Conservation (phyloP, 2,797 vertebrate species). For the Chaenodraco wilsoni region DNA sequence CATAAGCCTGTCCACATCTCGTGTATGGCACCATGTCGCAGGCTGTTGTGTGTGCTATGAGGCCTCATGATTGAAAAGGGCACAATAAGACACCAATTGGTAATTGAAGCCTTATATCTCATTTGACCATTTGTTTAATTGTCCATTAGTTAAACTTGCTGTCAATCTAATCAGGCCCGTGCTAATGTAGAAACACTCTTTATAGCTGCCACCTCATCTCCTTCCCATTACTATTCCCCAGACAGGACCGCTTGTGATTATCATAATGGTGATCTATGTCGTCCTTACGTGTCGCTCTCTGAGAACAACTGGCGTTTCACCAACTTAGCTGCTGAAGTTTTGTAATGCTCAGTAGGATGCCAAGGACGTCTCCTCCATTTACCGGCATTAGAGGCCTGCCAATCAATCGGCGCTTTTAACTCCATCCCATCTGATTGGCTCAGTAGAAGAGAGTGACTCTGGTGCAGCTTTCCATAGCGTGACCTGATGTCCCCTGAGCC, state of each 20-base stretch:
- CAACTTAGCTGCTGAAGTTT: conserved; percentile 74
- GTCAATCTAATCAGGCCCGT: conserved; percentile 76
- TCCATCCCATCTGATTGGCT: conserved; percentile 59
- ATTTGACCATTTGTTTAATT: conserved; percentile 80
- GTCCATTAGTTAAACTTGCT: conserved; percentile 79
- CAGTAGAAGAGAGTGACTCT: conserved; percentile 13
- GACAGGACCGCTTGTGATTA: conserved; percentile 73
- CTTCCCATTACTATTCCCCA: conserved; percentile 80
- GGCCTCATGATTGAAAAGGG: conserved; percentile 49
- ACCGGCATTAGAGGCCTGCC: conserved; percentile 67
- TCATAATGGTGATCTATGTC: conserved; percentile 82
- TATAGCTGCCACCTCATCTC: conserved; percentile 79
- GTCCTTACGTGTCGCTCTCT: conserved; percentile 76
- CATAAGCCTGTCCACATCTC: conserved; percentile 36
- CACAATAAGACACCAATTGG: conserved; percentile 58
- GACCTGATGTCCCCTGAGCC: conserved; percentile 69
- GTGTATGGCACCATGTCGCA: conserved; percentile 18
- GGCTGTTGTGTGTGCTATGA: conserved; percentile 11
- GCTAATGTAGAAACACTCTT: conserved; percentile 76
- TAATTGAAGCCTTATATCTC: conserved; percentile 74
- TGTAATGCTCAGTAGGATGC: conserved; percentile 64
- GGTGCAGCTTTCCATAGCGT: conserved; percentile 42
- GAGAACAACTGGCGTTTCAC: conserved; percentile 74
- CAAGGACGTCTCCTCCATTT: conserved; percentile 73
- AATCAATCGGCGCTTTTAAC: conserved; percentile 64